Base-by-base conservation (phyloP, 2,797 vertebrate species). In the Enteromius viviparus region DNA sequence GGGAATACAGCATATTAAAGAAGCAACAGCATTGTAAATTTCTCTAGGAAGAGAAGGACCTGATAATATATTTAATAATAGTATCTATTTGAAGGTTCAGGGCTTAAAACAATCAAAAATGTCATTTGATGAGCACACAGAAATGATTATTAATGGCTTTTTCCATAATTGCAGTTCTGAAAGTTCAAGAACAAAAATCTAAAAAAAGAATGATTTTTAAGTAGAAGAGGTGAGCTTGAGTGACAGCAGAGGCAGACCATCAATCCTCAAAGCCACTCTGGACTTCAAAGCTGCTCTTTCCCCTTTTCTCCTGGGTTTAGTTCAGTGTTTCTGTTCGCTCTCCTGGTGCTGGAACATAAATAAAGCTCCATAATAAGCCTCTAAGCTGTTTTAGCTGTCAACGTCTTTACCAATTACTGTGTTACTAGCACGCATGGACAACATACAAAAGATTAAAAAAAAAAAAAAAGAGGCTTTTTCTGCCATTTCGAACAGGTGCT, bases 331-430 rank as follows among this genome's bases (percentile, higher is more conserved):
- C 93, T 92, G 92, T 93, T 92, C 92, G 89, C 92, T 92, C 87
- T 93, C 92, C 92, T 91, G 88, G 85, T 87, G 89, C 92, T 91
- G 90, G 89, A 94, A 94, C 94, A 95, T 95, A 95, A 95, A 95
- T 95, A 94, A 94, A 94, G 91, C 87, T 91, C 90, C 89, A 92
- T 94, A 95, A 95, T 94, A 92, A 92, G 92, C 93, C 93, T 89
- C 91, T 89, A 90, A 93, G 94, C 93, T 93, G 94, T 93, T 95
- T 94, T 94, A 94, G 93, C 94, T 95, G 94, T 95, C 94, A 94
- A 90, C 92, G 91, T 95, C 94, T 94, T 94, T 93, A 94, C 92
- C 94, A 95, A 95, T 95, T 95, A 95, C 93, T 91, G 77, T 65
- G 93, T 94, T 91, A 93, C 89, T 71, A 91, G 71, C 81, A 89